Evolutionary conservation across 2,113 vertebrate genomes (phyloP), one percentile per base, ranked within the genome.

Genomic region (Corvus moneduloides): DNA sequence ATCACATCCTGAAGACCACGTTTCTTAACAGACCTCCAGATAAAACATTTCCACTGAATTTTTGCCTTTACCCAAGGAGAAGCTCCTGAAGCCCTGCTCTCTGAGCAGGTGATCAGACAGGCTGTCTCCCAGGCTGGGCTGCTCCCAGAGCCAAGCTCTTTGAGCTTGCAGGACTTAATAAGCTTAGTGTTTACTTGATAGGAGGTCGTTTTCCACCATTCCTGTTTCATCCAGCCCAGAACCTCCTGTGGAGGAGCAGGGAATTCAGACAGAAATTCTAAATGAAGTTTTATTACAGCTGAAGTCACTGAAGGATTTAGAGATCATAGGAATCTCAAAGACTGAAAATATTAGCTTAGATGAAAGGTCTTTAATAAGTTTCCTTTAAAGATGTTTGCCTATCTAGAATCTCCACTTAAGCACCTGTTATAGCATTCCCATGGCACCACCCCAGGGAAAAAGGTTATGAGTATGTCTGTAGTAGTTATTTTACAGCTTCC

Each of bases 331-430:
- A 87, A 90, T 59, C 89, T 85, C 63, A 80, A 73, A 91, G 87
- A 84, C 90, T 71, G 82, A 83, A 93, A 95, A 91, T 74, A 85
- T 82, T 90, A 82, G 69, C 76, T 92, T 56, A 94, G 66, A 84
- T 90, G 92, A 97, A 97, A 95, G 89, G 73, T 69, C 73, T 76
- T 84, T 89, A 77, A 26, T 89, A 94, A 89, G 37, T 84, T 93
- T 72, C 83, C 63, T 83, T 62, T 61, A 41, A 93, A 94, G 89
- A 87, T 41, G 83, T 87, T 69, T 91, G 39, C 73, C 79, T 90
- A 84, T 72, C 94, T 67, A 62, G 72, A 71, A 87, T 85, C 94
- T 89, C 59, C 58, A 63, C 59, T 74, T 63, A 48, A 51, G 67
- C 67, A 79, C 69, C 94, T 90, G 84, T 55, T 79, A 14, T 0